Conservation (phyloP, 2,888 invertebrate genomes). For the Elysia crispata region DNA sequence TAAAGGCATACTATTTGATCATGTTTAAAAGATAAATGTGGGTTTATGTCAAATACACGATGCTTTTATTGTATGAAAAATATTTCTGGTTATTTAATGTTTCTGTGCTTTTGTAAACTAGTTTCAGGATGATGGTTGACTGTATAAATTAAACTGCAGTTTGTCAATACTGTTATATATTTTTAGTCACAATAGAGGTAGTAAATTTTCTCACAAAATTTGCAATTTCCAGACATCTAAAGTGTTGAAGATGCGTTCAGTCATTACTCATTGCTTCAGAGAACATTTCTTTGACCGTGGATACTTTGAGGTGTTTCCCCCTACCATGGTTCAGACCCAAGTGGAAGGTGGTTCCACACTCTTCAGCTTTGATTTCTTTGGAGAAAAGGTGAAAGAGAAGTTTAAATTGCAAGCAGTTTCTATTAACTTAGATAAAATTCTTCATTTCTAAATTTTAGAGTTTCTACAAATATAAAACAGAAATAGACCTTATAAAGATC, state of each 20-base stretch:
- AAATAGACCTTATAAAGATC: no score
- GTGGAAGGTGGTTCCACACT: conserved; percentile 99
- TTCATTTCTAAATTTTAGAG: no score
- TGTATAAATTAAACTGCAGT: neutral
- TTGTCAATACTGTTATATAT: neutral
- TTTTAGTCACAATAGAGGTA: neutral
- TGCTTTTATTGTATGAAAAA: no score
- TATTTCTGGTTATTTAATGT: no score
- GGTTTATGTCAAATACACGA: no score
- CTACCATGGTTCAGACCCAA: conserved; percentile 98
- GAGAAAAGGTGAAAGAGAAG: conserved; percentile 78
- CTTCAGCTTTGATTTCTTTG: conserved; percentile 86
- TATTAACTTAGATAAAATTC: no score
- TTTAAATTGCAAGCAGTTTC: neutral
- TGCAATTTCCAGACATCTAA: conserved; percentile 85
- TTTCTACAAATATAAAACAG: no score
- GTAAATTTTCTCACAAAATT: no score
- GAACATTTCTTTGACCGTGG: conserved; percentile 88
- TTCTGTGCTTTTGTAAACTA: no score
- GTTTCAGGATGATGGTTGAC: neutral
- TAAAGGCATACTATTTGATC: no score
- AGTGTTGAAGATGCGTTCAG: conserved; percentile 92
- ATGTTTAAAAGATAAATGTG: no score
- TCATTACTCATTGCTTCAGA: conserved; percentile 80
- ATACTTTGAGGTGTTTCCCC: conserved; percentile 96